A percentile compares a stretch with the other conserved stretches of the same genome.
Conservation (phyloP, 2,888 invertebrate genomes). For the Dynastes grantii region DNA sequence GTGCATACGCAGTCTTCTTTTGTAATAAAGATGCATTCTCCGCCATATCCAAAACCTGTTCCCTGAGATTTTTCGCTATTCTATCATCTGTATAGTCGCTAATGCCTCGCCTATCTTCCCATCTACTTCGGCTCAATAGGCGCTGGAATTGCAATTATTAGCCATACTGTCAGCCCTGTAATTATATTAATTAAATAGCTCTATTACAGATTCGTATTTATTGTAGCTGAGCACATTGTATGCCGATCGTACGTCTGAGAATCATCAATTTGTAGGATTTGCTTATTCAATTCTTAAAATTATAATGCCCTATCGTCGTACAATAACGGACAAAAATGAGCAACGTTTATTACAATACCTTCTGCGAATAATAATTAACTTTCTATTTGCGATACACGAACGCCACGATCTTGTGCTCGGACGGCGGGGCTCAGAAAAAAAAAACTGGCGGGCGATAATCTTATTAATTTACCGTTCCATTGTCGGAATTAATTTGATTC, state of each 20-base stretch:
- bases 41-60: background rate
- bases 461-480: slow-evolving; percentile 34
- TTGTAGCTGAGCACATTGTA: background rate
- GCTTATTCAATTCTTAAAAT: slow-evolving; percentile 19
- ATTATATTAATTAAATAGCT: slow-evolving; percentile 32
- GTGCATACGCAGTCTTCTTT: background rate
- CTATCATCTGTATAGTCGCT: background rate
- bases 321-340: slow-evolving; percentile 1
- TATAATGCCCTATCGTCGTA: slow-evolving; percentile 1
- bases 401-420: background rate
- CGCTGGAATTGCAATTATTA: background rate
- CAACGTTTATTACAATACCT: slow-evolving; percentile 12
- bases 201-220: background rate
- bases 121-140: background rate
- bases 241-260: background rate
- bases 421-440: background rate
- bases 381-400: slow-evolving; percentile 35
- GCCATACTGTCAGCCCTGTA: background rate
- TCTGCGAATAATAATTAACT: slow-evolving; percentile 18
- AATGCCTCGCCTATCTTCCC: background rate
- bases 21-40: background rate
- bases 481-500: slow-evolving; percentile 43
- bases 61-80: background rate
- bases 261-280: slow-evolving; percentile 19
- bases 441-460: slow-evolving; percentile 8